These are phyloP conservation scores for Telmatochromis brachygnathus DNA, from an alignment of 2,113 vertebrate species.

Conservation along the genomic window DNA sequence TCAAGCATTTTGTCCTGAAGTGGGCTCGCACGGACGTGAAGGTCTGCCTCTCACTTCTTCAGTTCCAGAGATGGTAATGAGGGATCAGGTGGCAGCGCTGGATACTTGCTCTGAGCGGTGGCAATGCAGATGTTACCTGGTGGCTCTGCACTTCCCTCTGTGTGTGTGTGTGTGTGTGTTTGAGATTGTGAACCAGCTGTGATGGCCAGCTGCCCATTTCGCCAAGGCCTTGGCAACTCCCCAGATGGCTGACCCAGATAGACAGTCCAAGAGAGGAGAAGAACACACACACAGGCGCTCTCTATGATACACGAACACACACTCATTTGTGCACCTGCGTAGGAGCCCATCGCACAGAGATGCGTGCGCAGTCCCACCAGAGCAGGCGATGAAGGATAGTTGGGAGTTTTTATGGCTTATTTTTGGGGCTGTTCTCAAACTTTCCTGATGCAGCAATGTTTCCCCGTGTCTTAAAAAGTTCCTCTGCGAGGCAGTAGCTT, in stretches of 20 bases:
- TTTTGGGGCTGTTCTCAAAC: conserved; percentile 24
- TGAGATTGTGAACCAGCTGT: conserved; percentile 37
- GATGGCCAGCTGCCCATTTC: conserved; percentile 49
- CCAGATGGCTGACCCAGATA: conserved; percentile 61
- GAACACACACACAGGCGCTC: neutral
- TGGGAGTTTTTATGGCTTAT: neutral
- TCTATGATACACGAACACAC: neutral
- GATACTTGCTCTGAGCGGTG: conserved; percentile 21
- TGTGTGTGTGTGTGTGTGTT: neutral
- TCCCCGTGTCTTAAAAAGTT: neutral
- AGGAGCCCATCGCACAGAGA: neutral
- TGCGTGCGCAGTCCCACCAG: neutral
- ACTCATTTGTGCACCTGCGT: conserved; percentile 1
- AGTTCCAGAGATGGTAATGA: neutral
- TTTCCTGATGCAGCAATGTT: conserved; percentile 7
- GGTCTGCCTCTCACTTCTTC: neutral
- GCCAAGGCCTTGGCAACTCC: conserved; percentile 37
- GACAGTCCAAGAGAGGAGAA: neutral
- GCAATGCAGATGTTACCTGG: conserved; percentile 53
- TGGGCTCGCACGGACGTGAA: neutral
- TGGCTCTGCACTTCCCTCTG: neutral
- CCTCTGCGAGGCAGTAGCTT: neutral
- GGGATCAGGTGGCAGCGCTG: conserved; percentile 26
- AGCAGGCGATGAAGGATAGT: conserved; percentile 19
- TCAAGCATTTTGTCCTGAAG: neutral